A percentile compares a stretch with the other conserved stretches of the same genome.
phyloP scores from a whole-genome alignment of 2,888 invertebrate genomes.

The Leucoma salicis region DNA sequence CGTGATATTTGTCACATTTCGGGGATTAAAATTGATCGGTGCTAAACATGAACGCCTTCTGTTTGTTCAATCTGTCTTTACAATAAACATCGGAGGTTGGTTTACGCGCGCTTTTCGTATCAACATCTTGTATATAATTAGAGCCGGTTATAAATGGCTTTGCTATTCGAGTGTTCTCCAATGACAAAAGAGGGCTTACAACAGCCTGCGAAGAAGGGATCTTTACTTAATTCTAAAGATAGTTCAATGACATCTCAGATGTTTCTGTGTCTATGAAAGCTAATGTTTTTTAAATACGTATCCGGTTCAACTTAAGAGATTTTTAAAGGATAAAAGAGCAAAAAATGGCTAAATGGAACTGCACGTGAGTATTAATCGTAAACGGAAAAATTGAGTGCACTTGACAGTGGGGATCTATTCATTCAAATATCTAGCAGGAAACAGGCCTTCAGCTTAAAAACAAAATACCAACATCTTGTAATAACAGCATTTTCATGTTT shows the following conservation, averaged over 20 bases:
- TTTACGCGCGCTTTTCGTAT: constrained; percentile 46
- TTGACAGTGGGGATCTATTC: constrained; percentile 15
- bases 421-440: constrained; percentile 24
- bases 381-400: constrained; percentile 21
- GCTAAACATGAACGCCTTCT: constrained; percentile 64
- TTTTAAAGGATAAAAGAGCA: constrained; percentile 37
- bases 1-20: constrained; percentile 79
- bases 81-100: constrained; percentile 66
- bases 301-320: constrained; percentile 64
- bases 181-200: constrained; percentile 71
- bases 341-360: constrained; percentile 42
- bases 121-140: constrained; percentile 71
- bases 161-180: constrained; percentile 63
- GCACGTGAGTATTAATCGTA: constrained; percentile 40
- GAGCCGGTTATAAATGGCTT: constrained; percentile 61
- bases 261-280: constrained; percentile 50
- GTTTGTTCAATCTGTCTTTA: constrained; percentile 70
- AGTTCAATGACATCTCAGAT: constrained; percentile 61
- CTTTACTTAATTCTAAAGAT: constrained; percentile 58
- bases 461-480: too few relatives aligned
- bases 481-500: too few relatives aligned
- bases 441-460: too few relatives aligned
- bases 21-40: constrained; percentile 74
- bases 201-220: constrained; percentile 54
- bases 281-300: constrained; percentile 60